Evolutionary conservation across 2,888 invertebrate species (phyloP).

Genomic region (Boloria euphrosyne): DNA sequence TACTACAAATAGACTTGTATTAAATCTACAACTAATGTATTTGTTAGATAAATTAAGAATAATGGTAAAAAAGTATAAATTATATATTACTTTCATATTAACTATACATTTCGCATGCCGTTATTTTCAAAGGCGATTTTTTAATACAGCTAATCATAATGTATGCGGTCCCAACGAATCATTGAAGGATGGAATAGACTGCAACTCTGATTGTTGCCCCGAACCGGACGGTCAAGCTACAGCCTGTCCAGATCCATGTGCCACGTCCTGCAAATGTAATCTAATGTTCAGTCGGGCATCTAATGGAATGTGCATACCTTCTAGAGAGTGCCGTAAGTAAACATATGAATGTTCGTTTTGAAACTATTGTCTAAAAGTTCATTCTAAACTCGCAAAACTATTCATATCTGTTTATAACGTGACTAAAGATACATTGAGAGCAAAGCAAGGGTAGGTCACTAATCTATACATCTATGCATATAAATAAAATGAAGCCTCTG

Average conservation of each 20-base stretch:
- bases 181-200: slow-evolving; percentile 45
- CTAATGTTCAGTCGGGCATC: slow-evolving; percentile 46
- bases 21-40: too few species aligned
- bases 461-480: too few species aligned
- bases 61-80: too few species aligned
- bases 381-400: neutral
- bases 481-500: too few species aligned
- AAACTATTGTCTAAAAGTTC: neutral
- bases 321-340: slow-evolving; percentile 52
- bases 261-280: slow-evolving; percentile 47
- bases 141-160: neutral
- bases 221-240: slow-evolving; percentile 33
- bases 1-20: too few species aligned
- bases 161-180: slow-evolving; percentile 45
- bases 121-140: neutral
- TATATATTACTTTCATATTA: too few species aligned
- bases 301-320: slow-evolving; percentile 46
- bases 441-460: too few species aligned
- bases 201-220: slow-evolving; percentile 50
- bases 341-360: neutral
- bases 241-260: slow-evolving; percentile 38
- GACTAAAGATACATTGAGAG: too few species aligned
- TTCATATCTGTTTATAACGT: too few species aligned
- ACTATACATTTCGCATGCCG: too few species aligned
- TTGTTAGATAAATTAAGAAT: too few species aligned